Base-by-base conservation (phyloP, 23 tunicate species). In the Corella eumyota region DNA sequence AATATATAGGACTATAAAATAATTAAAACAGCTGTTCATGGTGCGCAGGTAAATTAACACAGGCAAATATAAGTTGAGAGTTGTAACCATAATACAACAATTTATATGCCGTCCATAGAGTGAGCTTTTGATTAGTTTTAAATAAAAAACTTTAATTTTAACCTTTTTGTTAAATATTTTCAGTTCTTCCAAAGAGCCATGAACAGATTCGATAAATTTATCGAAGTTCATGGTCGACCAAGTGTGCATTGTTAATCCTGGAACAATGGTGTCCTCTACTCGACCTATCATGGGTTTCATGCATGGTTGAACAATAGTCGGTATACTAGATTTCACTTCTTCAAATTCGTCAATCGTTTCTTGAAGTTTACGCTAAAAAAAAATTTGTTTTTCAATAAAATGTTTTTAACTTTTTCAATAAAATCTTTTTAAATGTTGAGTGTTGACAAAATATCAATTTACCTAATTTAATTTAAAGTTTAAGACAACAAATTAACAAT, bases 161-260 rank as follows among this genome's bases (percentile, higher is more conserved):
- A 69, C 85, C 76, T 78, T 78, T 36, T 78, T 78, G 29, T 64
- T 68, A 32, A 78, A 78, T 15, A 32, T 69, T 47, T 69, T 70
- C 52, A 75, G 34, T 17, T 62, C 75, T 20, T 68, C 82, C 49
- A 83, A 62, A 0, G 80, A 54, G 15, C 25, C 25, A 3, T 25
- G 30, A 27, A 68, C 61, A 34, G 75, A 77, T n/a, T 62, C 62
- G 22, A 83, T 70, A 34, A 75, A 83, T 40, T 75, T 83, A 30
- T 77, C 65, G 30, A 75, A 69, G 50, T 83, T 83, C 72, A 83
- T 75, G 53, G 78, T 63, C 0, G 80, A 71, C 93, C 93, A 83
- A 5, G 93, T 75, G 36, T 75, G 56, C 65, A 83, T 45, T 19
- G 93, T 70, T 37, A 67, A 60, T 0, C 93, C 93, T 6, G 93